Evolutionary conservation across 2,113 vertebrate species (phyloP).

Genomic region (Eidolon helvum): DNA sequence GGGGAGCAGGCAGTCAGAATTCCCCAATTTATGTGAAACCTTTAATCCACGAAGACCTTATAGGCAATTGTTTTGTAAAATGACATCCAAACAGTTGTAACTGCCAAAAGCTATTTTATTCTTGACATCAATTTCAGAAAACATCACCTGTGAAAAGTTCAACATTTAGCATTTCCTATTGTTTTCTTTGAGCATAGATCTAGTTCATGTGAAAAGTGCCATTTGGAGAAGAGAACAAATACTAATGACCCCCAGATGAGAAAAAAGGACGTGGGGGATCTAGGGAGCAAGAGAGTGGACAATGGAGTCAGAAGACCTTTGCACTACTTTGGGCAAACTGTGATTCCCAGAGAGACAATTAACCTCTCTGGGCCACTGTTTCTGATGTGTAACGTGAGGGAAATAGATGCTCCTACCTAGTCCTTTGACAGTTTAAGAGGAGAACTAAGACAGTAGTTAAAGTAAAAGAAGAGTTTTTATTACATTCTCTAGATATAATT

Average conservation of each 20-base stretch:
- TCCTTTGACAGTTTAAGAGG: neutral
- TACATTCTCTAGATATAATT: neutral
- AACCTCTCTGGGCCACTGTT: neutral
- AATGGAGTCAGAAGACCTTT: neutral
- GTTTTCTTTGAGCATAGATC: slow-evolving; percentile 4
- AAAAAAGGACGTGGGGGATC: neutral
- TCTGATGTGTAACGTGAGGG: neutral
- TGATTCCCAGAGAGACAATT: slow-evolving; percentile 6
- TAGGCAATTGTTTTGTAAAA: slow-evolving; percentile 68
- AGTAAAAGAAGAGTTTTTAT: neutral
- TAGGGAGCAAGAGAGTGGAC: neutral
- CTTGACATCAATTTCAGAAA: slow-evolving; percentile 75
- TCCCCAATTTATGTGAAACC: slow-evolving; percentile 50
- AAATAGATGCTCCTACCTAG: accelerated
- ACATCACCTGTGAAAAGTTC: slow-evolving; percentile 76
- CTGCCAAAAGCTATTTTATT: slow-evolving; percentile 69
- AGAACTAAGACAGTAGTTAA: neutral
- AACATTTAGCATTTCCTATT: slow-evolving; percentile 71
- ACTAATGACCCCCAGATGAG: slow-evolving; percentile 27
- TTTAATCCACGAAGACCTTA: slow-evolving; percentile 56
- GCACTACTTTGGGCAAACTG: neutral
- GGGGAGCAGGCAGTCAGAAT: neutral
- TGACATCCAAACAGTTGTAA: slow-evolving; percentile 73
- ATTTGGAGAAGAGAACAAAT: slow-evolving; percentile 38
- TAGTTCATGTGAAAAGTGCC: slow-evolving; percentile 49